A percentile compares a stretch with the other conserved stretches of the same genome.
Conservation (phyloP, 2,113 vertebrate genomes). For the Hystrix cristata region DNA sequence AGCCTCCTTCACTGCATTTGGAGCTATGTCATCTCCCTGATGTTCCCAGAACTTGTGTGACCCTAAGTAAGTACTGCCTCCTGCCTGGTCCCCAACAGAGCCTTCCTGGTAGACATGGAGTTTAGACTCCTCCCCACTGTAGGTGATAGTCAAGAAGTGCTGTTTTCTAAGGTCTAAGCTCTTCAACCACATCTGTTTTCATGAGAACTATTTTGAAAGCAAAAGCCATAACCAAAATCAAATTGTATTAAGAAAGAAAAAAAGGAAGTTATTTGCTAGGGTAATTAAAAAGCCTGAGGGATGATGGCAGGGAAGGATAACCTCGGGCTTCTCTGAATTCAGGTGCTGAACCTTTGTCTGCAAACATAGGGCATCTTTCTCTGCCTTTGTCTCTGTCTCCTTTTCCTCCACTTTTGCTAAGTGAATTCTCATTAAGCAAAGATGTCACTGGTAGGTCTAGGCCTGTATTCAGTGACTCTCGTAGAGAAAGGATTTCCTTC, state of each 20-base stretch:
- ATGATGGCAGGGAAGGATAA: background rate
- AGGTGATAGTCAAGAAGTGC: background rate
- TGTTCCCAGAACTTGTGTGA: background rate
- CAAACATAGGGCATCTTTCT: background rate
- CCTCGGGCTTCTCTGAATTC: background rate
- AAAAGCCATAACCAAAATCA: background rate
- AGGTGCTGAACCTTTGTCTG: background rate
- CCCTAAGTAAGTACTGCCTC: background rate
- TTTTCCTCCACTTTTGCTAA: background rate
- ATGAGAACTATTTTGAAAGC: conserved; percentile 7
- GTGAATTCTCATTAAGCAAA: background rate
- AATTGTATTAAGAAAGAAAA: background rate
- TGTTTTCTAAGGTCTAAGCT: background rate
- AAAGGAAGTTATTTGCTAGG: conserved; percentile 4
- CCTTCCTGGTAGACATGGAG: background rate
- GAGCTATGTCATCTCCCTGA: background rate
- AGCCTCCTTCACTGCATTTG: background rate
- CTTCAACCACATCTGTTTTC: background rate
- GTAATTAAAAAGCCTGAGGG: background rate
- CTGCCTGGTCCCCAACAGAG: background rate
- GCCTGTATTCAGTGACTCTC: background rate
- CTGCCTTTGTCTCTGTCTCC: background rate
- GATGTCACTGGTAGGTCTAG: background rate
- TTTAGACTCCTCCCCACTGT: background rate
- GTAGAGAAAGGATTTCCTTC: background rate